Evolutionary conservation across 2,113 vertebrate genomes (phyloP).

Genomic region (Solea senegalensis): DNA sequence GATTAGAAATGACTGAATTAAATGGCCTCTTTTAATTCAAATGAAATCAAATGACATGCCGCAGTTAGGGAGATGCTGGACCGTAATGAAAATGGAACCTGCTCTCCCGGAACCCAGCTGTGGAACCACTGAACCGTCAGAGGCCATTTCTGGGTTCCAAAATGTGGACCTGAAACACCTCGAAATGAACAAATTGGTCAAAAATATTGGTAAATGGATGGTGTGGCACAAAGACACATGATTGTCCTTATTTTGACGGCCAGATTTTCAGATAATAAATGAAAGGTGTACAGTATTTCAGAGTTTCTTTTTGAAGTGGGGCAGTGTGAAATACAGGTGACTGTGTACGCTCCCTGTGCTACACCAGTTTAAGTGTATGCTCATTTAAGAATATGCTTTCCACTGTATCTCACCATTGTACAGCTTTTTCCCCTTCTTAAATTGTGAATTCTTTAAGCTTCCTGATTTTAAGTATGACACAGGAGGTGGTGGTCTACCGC

Average conservation of each 20-base stretch:
- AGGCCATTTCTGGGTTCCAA: conserved; percentile 36
- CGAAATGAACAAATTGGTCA: conserved; percentile 26
- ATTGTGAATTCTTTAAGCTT: no score
- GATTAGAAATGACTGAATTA: conserved; percentile 74
- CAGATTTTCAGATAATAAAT: neutral
- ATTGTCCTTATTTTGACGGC: neutral
- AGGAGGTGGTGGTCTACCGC: no score
- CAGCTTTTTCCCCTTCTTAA: no score
- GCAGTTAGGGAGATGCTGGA: conserved; percentile 49
- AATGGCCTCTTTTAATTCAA: conserved; percentile 69
- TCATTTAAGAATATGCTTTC: no score
- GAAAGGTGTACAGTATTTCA: no score
- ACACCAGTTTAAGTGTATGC: no score
- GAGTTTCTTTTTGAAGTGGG: no score
- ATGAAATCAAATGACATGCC: conserved; percentile 75
- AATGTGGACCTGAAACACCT: conserved; percentile 21
- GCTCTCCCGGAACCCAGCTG: conserved; percentile 68
- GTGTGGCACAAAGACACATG: neutral
- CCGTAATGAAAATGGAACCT: conserved; percentile 69
- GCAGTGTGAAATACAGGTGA: no score
- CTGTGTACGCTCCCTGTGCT: no score
- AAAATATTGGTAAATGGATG: conserved; percentile 12
- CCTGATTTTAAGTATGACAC: no score
- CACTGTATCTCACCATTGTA: no score
- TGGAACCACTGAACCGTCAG: conserved; percentile 53